These are phyloP conservation scores for Dasysyrphus albostriatus DNA, from an alignment of 2,888 invertebrate species.

Conservation along the genomic window DNA sequence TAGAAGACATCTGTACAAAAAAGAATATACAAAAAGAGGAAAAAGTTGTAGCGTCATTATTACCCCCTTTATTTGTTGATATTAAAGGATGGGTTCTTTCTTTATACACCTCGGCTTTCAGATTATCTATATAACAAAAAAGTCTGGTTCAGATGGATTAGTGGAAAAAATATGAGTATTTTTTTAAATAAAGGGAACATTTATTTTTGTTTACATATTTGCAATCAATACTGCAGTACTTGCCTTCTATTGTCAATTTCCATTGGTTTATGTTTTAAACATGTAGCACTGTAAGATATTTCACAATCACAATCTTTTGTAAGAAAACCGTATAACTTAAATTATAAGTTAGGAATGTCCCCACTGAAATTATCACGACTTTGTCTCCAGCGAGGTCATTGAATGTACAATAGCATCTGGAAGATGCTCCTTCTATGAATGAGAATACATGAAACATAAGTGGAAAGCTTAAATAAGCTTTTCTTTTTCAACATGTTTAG, in stretches of 20 bases:
- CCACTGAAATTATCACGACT: slow-evolving; percentile 22
- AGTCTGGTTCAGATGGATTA: background rate
- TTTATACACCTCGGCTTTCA: slow-evolving; percentile 4
- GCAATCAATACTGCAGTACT: background rate
- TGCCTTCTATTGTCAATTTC: background rate
- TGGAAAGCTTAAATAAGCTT: slow-evolving; percentile 33
- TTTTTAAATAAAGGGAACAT: background rate
- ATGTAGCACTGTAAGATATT: background rate
- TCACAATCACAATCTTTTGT: background rate
- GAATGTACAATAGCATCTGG: slow-evolving; percentile 51
- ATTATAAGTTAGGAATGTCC: slow-evolving; percentile 11
- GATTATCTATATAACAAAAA: slow-evolving; percentile 13
- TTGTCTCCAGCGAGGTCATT: slow-evolving; percentile 44
- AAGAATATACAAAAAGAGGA: slow-evolving; percentile 9
- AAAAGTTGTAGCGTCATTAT: slow-evolving; percentile 15
- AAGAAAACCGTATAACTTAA: background rate
- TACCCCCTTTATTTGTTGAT: slow-evolving; percentile 19
- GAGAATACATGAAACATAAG: slow-evolving; percentile 20
- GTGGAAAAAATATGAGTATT: background rate
- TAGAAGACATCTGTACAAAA: background rate
- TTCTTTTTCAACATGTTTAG: slow-evolving; percentile 25
- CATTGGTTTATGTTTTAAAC: background rate
- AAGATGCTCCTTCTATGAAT: slow-evolving; percentile 31
- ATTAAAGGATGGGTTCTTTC: slow-evolving; percentile 21
- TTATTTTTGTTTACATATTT: background rate